A percentile compares a stretch with the other conserved stretches of the same genome.
These are phyloP conservation scores for Enteromius fasciolatus DNA, from an alignment of 2,797 vertebrate genomes.

Conservation along the genomic window DNA sequence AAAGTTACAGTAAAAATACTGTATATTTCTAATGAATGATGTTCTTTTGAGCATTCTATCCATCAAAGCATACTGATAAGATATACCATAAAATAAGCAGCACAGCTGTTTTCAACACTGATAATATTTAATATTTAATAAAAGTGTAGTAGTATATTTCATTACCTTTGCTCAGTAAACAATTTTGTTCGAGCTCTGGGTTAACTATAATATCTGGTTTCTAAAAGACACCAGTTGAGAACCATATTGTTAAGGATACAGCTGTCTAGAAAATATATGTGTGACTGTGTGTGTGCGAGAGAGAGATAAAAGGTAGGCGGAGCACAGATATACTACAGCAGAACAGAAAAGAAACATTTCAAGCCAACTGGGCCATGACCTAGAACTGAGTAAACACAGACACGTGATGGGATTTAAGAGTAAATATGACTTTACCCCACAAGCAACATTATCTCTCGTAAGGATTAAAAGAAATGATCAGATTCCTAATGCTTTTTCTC, in stretches of 20 bases:
- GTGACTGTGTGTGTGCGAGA: slow-evolving; percentile 1
- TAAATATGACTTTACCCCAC: slow-evolving; percentile 10
- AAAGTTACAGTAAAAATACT: neutral
- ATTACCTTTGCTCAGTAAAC: neutral
- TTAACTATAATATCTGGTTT: neutral
- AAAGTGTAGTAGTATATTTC: neutral
- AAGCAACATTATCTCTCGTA: slow-evolving; percentile 6
- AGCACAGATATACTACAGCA: slow-evolving; percentile 15
- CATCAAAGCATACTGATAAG: neutral
- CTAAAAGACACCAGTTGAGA: neutral
- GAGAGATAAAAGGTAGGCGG: slow-evolving; percentile 42
- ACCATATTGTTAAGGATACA: neutral
- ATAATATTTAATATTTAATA: no score
- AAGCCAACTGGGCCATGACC: slow-evolving; percentile 64
- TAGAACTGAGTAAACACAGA: slow-evolving; percentile 52
- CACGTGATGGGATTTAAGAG: slow-evolving; percentile 18
- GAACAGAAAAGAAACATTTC: slow-evolving; percentile 45
- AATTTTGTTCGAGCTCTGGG: neutral
- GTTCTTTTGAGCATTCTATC: neutral
- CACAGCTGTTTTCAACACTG: neutral
- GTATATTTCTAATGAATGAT: neutral
- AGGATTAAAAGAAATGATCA: neutral
- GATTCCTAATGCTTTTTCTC: neutral
- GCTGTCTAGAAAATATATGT: slow-evolving; percentile 24
- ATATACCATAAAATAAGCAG: neutral